Evolutionary conservation across 2,113 vertebrate genomes (phyloP), one percentile per base, ranked within the genome.

Genomic region (Tiliqua scincoides): DNA sequence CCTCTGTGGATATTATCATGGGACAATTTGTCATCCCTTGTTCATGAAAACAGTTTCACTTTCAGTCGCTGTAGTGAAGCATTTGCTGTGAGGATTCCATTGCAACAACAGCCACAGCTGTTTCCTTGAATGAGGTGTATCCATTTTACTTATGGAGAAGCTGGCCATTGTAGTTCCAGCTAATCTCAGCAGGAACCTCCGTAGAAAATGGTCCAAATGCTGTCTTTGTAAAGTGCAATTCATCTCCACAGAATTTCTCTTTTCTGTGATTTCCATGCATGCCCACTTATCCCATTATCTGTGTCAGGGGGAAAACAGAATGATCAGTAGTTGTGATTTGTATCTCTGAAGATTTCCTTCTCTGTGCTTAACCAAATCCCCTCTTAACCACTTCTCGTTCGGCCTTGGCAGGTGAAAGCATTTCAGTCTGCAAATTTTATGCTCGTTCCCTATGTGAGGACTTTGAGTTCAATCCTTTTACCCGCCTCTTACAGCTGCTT

Each of bases 231-330:
- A 92, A 93, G 90, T 80, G 88, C 91, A 93, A 95, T 85, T 95
- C 91, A 94, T 95, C 91, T 95, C 75, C 82, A 89, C 85, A 78
- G 89, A 93, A 93, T 91, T 88, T 93, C 87, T 93, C 88, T 86
- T 92, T 93, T 92, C 92, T 91, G 59, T 91, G 88, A 94, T 96
- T 96, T 95, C 93, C 91, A 91, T 95, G 93, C 94, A 85, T 96
- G 92, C 90, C 91, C 88, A 92, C 90, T 95, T 95, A 95, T 93
- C 94, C 94, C 87, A 96, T 96, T 95, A 96, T 96, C 93, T 91
- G 94, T 93, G 92, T 94, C 92, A 94, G 95, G 84, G 93, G 91
- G 92, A 95, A 96, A 95, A 95, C 94, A 96, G 94, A 94, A 96
- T 94, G 89, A 93, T 93, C 90, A 90, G 91, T 74, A 85, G 93